Evolutionary conservation across 2,888 invertebrate species (phyloP), one percentile per base, ranked within the genome.

Genomic region (Archips crataeganus): DNA sequence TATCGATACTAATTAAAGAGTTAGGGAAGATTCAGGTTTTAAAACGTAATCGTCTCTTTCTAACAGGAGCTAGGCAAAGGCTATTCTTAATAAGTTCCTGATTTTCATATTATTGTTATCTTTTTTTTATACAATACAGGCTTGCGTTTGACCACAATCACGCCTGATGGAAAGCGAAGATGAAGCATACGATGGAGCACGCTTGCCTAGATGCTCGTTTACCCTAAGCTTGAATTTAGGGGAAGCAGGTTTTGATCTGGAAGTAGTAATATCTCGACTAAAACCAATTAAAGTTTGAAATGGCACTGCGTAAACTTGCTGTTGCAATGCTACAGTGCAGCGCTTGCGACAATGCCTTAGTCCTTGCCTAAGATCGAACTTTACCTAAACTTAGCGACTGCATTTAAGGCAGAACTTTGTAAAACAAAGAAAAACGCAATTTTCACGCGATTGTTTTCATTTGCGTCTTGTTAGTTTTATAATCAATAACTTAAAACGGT

Each of bases 291-390:
- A 69, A 69, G 69, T 69, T 69, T 47, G 11, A 15, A 11, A 13
- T 36, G 34, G 13, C 47, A 36, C 15, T 15, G 49, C 39, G 47
- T 36, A 23, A 61, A 49, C 69, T 69, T 69, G 36, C 61, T 36
- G 69, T n/a, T 69, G 61, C 61, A 69, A 42, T 62, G 42, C 61
- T 15, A 36, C 15, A 36, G 36, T 23, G 23, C 15, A 36, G 36
- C 60, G 60, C 47, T 68, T 61, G 23, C 34, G 60, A 61, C 60
- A 69, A 60, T 61, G 36, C 61, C 49, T 36, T 36, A 47, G 47
- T 61, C 47, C 68, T 69, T 39, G 47, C 42, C 61, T 69, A 69
- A 67, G 67, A 59, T 47, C 23, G 15, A 68, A 60, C 47, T 49
- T 15, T 47, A 66, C 15, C 49, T 39, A 15, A 39, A 32, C 49